Evolutionary conservation across 1,140 invertebrate species (phyloP), one percentile per base, ranked within the genome.

Genomic region (Leptinotarsa lineolata): DNA sequence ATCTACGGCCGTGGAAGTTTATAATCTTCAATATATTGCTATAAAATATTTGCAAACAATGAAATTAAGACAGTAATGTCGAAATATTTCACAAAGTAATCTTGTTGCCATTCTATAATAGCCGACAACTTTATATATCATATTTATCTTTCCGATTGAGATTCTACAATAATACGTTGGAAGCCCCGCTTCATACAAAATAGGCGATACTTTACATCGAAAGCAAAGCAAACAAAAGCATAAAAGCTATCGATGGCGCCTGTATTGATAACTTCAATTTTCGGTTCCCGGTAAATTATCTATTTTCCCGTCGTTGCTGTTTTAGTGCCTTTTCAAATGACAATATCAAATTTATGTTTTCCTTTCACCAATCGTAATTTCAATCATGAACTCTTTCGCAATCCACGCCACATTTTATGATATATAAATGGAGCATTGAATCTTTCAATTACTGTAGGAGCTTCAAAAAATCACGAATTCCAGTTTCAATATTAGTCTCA

Each of bases 191-290:
- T 54, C 16, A 54, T 54, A 54, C 48, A 39, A 15, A 54, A 15
- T 54, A 54, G 48, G 13, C n/a, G n/a, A 54, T 18, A 54, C 48
- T 54, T 54, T 54, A 54, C 48, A 16, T 15, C 16, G n/a, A 18
- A n/a, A 54, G 15, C 15, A 54, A 54, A 54, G 15, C 48, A 54
- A 54, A 54, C 48, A 54, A 54, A 54, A 54, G 48, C 48, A 54
- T 54, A 54, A 54, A 54, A 54, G 48, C n/a, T 54, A 54, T 54
- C 48, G 48, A 54, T 54, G 48, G 48, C 48, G 48, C 48, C 48
- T 54, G 15, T 54, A 16, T 54, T 18, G 48, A 54, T 54, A 54
- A 54, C 15, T 54, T 54, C 48, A 54, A 54, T 54, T 54, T 54
- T 18, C 48, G n/a, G 48, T 18, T 18, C n/a, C 48, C 48, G 15